phyloP scores from a whole-genome alignment of 2,888 invertebrate species.

The Cantharis flavilabris region DNA sequence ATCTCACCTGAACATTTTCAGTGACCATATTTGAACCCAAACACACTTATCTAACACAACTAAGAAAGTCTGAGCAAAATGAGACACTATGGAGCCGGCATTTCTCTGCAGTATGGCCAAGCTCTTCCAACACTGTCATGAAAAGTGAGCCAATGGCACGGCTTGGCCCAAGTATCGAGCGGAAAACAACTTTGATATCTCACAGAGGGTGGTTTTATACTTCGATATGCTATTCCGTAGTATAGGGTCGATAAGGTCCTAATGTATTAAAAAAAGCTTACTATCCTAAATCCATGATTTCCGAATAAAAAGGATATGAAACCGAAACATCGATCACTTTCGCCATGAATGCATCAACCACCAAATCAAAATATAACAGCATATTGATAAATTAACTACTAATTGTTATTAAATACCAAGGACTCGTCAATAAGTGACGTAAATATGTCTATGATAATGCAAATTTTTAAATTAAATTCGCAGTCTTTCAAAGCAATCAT shows the following conservation, averaged over 20 bases:
- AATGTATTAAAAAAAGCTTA: slow-evolving; percentile 7
- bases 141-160: slow-evolving; percentile 48
- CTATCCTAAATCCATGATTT: neutral
- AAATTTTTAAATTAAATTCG: neutral
- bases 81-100: slow-evolving; percentile 44
- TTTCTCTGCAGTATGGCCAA: slow-evolving; percentile 45
- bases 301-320: neutral
- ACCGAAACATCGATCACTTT: neutral
- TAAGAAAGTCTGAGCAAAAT: slow-evolving; percentile 40
- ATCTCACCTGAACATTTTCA: slow-evolving; percentile 53
- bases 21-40: slow-evolving; percentile 48
- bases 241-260: slow-evolving; percentile 23
- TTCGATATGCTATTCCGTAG: slow-evolving; percentile 12
- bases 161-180: slow-evolving; percentile 54
- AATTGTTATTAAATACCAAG: neutral
- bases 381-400: neutral
- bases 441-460: neutral
- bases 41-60: slow-evolving; percentile 36
- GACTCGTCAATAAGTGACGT: neutral
- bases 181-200: slow-evolving; percentile 52
- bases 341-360: neutral
- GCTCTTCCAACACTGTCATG: slow-evolving; percentile 40
- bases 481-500: neutral
- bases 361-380: neutral
- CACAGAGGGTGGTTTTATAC: slow-evolving; percentile 31